These are phyloP conservation scores for Cosmia trapezina DNA, from an alignment of 2,888 invertebrate species.

Conservation along the genomic window DNA sequence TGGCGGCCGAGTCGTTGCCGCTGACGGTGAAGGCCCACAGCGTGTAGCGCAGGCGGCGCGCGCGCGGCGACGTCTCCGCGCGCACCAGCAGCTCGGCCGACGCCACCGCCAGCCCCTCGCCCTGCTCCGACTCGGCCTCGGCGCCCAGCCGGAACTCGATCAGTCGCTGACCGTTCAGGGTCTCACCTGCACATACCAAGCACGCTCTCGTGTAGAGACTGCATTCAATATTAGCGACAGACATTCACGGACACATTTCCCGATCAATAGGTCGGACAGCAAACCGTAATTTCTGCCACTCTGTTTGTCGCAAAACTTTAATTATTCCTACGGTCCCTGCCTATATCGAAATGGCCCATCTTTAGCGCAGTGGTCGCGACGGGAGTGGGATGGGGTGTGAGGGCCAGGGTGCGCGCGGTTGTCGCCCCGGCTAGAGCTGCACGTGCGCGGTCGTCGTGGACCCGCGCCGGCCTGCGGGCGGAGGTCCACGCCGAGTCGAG, in stretches of 20 bases:
- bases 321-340: conserved; percentile 70
- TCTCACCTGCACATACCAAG: conserved; percentile 91
- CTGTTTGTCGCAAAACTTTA: conserved; percentile 42
- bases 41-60: conserved; percentile 89
- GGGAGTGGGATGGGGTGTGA: conserved; percentile 39
- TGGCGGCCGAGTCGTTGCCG: conserved; percentile 91
- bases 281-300: conserved; percentile 33
- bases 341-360: conserved; percentile 84
- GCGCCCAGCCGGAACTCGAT: conserved; percentile 95
- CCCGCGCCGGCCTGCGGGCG: conserved; percentile 64
- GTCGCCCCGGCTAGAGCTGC: conserved; percentile 87
- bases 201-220: conserved; percentile 15
- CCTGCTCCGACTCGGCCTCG: conserved; percentile 86
- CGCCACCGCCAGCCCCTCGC: conserved; percentile 93
- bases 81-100: conserved; percentile 95
- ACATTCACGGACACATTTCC: conserved; percentile 12
- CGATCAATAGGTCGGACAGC: background rate
- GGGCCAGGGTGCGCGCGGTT: conserved; percentile 79
- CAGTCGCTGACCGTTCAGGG: conserved; percentile 95
- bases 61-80: conserved; percentile 79
- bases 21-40: conserved; percentile 93
- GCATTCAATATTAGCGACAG: conserved; percentile 3
- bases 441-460: conserved; percentile 75
- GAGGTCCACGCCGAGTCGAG: conserved; percentile 72
- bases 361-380: conserved; percentile 70